phyloP scores from a whole-genome alignment of 1,140 invertebrate genomes.

The Drosophila virilis region DNA sequence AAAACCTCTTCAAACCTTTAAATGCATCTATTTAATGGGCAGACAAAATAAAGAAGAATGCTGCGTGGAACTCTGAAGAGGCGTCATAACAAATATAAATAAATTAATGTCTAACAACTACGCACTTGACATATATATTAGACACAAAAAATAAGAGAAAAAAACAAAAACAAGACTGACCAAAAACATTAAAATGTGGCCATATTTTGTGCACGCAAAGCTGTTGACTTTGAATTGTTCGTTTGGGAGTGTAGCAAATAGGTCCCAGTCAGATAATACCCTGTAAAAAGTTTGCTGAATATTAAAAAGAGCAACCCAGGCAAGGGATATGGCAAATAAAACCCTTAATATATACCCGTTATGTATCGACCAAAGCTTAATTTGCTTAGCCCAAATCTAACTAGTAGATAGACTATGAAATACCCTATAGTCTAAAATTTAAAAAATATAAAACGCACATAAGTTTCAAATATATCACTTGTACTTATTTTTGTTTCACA shows the following conservation, averaged over 20 bases:
- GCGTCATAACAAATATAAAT: conserved; percentile 13
- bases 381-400: too few relatives aligned
- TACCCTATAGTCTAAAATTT: too few relatives aligned
- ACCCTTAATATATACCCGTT: too few relatives aligned
- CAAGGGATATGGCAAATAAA: too few relatives aligned
- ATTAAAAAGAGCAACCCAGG: too few relatives aligned
- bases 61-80: conserved; percentile 11
- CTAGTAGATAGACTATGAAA: too few relatives aligned
- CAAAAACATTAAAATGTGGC: conserved; percentile 57
- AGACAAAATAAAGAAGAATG: conserved; percentile 19
- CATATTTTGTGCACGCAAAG: conserved; percentile 64
- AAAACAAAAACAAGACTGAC: conserved; percentile 29
- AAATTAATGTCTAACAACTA: conserved; percentile 11
- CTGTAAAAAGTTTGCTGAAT: conserved; percentile 1
- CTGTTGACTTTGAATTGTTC: conserved; percentile 72
- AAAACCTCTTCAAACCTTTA: conserved; percentile 1
- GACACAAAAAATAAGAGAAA: conserved; percentile 22
- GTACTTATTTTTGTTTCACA: too few relatives aligned
- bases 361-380: too few relatives aligned
- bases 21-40: conserved; percentile 13
- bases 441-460: too few relatives aligned
- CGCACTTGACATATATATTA: conserved; percentile 64
- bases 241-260: conserved; percentile 23
- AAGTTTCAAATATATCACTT: too few relatives aligned
- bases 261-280: neutral